Evolutionary conservation across 2,113 vertebrate genomes (phyloP).

Genomic region (Variabilichromis moorii): DNA sequence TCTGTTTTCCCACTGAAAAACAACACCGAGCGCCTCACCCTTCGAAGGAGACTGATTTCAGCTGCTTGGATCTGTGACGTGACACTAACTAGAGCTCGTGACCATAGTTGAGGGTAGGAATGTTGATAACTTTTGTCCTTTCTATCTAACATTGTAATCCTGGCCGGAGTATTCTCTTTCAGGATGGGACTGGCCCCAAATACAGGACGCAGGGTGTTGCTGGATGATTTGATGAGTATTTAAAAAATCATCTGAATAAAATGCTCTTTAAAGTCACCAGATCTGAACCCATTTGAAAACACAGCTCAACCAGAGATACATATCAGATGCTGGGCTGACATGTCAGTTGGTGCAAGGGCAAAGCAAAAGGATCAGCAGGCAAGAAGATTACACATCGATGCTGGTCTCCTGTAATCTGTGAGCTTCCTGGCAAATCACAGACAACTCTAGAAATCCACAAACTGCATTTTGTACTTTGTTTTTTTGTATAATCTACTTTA

Average conservation of each 20-base stretch:
- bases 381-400: neutral
- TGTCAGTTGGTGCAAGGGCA: neutral
- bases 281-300: neutral
- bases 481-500: neutral
- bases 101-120: neutral
- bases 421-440: neutral
- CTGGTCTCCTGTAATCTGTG: neutral
- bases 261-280: neutral
- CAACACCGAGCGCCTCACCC: neutral
- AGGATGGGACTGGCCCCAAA: neutral
- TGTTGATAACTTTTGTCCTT: neutral
- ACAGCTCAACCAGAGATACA: neutral
- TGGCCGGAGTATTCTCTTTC: neutral
- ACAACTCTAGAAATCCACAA: neutral
- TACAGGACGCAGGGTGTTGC: neutral
- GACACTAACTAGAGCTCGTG: neutral
- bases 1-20: neutral
- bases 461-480: neutral
- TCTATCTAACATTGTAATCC: neutral
- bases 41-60: neutral
- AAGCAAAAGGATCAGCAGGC: neutral
- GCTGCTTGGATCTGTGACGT: neutral
- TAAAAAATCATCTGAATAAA: neutral
- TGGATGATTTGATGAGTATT: neutral
- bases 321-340: neutral